Base-by-base conservation (phyloP, 2,797 vertebrate species). In the Onychomys leucogaster region DNA sequence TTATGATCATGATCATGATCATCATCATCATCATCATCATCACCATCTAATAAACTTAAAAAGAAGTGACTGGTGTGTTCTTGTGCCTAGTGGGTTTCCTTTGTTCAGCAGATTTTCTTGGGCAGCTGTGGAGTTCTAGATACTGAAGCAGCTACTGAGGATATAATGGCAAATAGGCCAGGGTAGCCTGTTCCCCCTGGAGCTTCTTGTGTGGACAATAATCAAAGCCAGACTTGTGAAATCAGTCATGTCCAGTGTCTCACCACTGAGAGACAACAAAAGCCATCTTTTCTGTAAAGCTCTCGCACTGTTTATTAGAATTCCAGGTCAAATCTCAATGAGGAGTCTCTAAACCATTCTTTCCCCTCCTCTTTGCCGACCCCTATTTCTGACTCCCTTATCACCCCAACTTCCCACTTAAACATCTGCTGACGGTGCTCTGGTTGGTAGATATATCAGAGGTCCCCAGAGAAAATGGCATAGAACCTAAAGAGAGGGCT, bases 21-120 rank as follows among this genome's bases (percentile, higher is more conserved):
- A 32, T 8, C 21, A 59, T 5, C 34, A 25, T 4, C 78, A 59
- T 23, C n/a, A n/a, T n/a, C n/a, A n/a, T n/a, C 65, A 67, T 34
- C 65, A 41, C 37, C 37, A 75, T 19, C 76, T 78, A 78, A 21
- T 78, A 52, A 19, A 32, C 10, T 78, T 17, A 78, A 52, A 82
- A 61, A 61, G 46, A 91, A 93, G 81, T 59, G 23, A 19, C 6
- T 57, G 17, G 57, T 77, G 1, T 67, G 29, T 80, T 84, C 37
- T 49, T 55, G 32, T 2, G 34, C 5, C 23, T 55, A 73, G 27
- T 12, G 71, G 27, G 91, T 19, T 80, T 94, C 61, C 71, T 90
- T 93, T 41, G 73, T 37, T 86, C 78, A 76, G 19, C 16, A 91
- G 69, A n/a, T 16, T 9, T 71, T 85, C 88, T 80, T 95, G 80